These are phyloP conservation scores for Scaptomyza parva DNA, from an alignment of 2,888 invertebrate genomes.

Conservation along the genomic window DNA sequence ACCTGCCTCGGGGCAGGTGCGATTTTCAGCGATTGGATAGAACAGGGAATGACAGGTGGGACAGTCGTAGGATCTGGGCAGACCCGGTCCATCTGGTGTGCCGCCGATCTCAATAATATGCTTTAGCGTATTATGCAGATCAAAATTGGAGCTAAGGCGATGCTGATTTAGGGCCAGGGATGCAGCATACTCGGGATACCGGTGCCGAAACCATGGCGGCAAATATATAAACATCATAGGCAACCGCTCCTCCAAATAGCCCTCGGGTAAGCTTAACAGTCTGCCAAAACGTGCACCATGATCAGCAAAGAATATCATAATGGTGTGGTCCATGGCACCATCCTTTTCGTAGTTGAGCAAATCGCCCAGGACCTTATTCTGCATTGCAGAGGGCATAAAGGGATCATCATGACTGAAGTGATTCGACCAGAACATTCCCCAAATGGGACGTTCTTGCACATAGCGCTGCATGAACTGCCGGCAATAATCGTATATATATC, in stretches of 20 bases:
- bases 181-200: slow-evolving; percentile 85
- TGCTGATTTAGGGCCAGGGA: slow-evolving; percentile 87
- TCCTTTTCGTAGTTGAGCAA: slow-evolving; percentile 86
- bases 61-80: slow-evolving; percentile 86
- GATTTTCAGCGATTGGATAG: slow-evolving; percentile 85
- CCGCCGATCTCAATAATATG: slow-evolving; percentile 87
- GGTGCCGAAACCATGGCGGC: slow-evolving; percentile 87
- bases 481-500: slow-evolving; percentile 88
- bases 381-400: slow-evolving; percentile 88
- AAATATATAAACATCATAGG: slow-evolving; percentile 89
- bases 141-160: slow-evolving; percentile 89
- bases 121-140: slow-evolving; percentile 89
- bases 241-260: slow-evolving; percentile 91
- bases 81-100: slow-evolving; percentile 56
- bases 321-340: slow-evolving; percentile 87
- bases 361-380: slow-evolving; percentile 87
- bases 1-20: slow-evolving; percentile 88
- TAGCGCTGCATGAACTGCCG: slow-evolving; percentile 88
- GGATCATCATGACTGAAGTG: slow-evolving; percentile 89
- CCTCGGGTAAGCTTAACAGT: slow-evolving; percentile 87
- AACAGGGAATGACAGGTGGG: slow-evolving; percentile 88
- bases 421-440: slow-evolving; percentile 91
- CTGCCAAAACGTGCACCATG: slow-evolving; percentile 91
- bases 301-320: slow-evolving; percentile 90
- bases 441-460: slow-evolving; percentile 86